Base-by-base conservation (phyloP, 2,113 vertebrate genomes). In the Microcebus griseorufus region DNA sequence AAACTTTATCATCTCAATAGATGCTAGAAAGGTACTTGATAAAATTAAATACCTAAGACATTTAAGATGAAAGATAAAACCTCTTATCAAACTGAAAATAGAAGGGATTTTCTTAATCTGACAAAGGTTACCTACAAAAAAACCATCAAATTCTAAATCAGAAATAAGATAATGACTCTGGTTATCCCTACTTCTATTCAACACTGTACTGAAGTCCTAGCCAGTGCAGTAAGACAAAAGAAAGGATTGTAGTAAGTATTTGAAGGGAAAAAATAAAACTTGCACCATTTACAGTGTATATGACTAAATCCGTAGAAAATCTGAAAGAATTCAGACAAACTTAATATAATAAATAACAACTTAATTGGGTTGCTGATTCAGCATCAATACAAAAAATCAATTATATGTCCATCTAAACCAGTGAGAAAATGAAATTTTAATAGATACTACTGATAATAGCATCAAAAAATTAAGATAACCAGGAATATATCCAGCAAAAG, bases 351-450 rank as follows among this genome's bases (percentile, higher is more conserved):
- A 67, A 51, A 12, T 48, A 87, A 79, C 60, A 92, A 97, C 39
- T 97, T 92, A 65, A 37, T 83, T 65, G 78, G 34, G 23, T 20
- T 55, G 78, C 79, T 86, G 86, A 58, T 39, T 81, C 48, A 79
- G n/a, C 51, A 94, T 76, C 60, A 65, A 55, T 11, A 48, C n/a
- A 65, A 53, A 81, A 94, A 75, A 18, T 93, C 85, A 90, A 73
- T 82, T 55, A 60, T 17, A 79, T 48, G 65, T 60, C 79, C 70
- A 80, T 65, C 90, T 75, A 75, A 91, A 82, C 70, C 72, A 92
- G 73, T 85, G 53, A 62, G 73, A 91, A 91, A 94, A 88, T 25
- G 42, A 82, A 67, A 69, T 83, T 83, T 92, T 62, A 94, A 92
- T n/a, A 76, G 9, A 78, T 29, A 65, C 65, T 92, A 78, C 79